Base-by-base conservation (phyloP, 2,888 invertebrate genomes). In the Drosophila colorata region DNA sequence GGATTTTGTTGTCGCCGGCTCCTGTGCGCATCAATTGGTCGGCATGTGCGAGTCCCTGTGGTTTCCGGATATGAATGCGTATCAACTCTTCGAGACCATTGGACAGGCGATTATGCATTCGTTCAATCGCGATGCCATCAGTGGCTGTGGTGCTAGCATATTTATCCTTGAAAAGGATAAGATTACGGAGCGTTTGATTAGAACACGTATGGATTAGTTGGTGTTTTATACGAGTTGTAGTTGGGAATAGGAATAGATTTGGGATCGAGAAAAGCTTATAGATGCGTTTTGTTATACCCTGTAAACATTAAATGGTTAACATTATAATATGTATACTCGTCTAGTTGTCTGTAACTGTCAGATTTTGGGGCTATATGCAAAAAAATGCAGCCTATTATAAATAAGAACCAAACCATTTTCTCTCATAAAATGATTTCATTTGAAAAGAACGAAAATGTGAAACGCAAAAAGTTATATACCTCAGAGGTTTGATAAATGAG, bases 1-100 rank as follows among this genome's bases (percentile, higher is more conserved):
- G 80, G 99, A 99, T 91, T 99, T 99, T 93, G 98, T 98, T 8
- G 98, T 98, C 0, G 96, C 96, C 13, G 99, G 99, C 9, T 97
- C 98, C 4, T 98, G 98, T 84, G 94, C 95, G 0, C 95, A 96
- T 70, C 97, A 97, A 89, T 91, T 97, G 78, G 97, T 96, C 87
- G 97, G 97, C 87, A 98, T 99, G 97, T 99, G 99, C 93, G 99
- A 99, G 93, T 96, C 98, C 0, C 93, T 98, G 14, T 99, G 97
- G 96, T 96, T 96, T 89, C 97, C 98, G 0, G 94, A 98, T 91
- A 93, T 98, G 90, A 95, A 94, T 58, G 96, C 99, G 0, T 97
- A 98, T 80, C 97, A 98, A 79, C 93, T 99, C 38, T 99, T 99
- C 93, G 98, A 99, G 93, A 96, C 97, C 0, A 98, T 98, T 78